Evolutionary conservation across 2,888 invertebrate genomes (phyloP), one percentile per base, ranked within the genome.

Genomic region (Unio delphinus): DNA sequence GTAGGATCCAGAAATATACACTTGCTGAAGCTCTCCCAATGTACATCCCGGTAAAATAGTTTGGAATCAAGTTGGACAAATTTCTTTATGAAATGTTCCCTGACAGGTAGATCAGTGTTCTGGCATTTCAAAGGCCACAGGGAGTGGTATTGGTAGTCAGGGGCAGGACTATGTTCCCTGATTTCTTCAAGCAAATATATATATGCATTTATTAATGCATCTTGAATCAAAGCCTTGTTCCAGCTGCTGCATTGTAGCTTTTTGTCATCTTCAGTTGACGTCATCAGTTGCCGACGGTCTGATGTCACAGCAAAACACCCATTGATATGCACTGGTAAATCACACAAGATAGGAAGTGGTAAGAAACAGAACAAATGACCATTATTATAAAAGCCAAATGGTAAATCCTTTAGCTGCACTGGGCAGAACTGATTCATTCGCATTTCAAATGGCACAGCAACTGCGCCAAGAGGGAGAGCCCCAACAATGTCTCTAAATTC

Each of bases 291-390:
- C 11, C 82, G 68, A 30, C 88, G 69, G 57, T 84, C 80, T 20
- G 84, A 78, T 8, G 80, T 80, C 15, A 87, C 74, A 17, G 85
- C 78, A 76, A 88, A 88, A 6, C 82, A 74, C 0, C 81, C 87
- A 67, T 87, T 88, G 26, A 88, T 68, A 63, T 86, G 86, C 23
- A 86, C 77, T 17, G 86, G 83, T 20, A 88, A 76, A 5, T 73
- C 74, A 23, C 76, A 78, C 34, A 65, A 68, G 8, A 84, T 73
- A 23, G 87, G 84, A 18, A 87, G 74, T 3, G 88, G 88, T 15
- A 78, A 68, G 61, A 70, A 79, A 45, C 76, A 78, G 69, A 74
- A 80, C 18, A 78, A 60, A 67, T 75, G 78, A 34, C 76, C 75
- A 20, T 55, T 63, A n/a, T 59, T 63, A 67, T 74, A 79, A 66